phyloP scores from a whole-genome alignment of 2,113 vertebrate genomes.

The Corvus hawaiiensis region DNA sequence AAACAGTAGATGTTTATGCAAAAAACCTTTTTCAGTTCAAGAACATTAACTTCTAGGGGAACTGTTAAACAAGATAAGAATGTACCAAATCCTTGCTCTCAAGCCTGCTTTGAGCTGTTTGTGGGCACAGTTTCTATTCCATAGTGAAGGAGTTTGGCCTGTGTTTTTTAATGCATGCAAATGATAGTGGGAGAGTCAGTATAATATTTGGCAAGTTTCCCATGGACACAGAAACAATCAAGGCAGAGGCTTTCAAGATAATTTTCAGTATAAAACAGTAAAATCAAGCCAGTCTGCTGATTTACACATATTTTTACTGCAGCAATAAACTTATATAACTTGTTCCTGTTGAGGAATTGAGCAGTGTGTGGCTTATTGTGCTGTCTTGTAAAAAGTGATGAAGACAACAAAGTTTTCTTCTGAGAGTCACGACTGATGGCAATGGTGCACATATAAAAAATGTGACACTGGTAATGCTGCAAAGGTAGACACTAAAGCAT shows the following conservation, averaged over 20 bases:
- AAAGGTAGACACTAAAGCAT: not conserved
- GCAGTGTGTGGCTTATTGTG: not conserved
- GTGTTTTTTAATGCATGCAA: conserved; percentile 34
- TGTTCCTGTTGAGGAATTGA: not conserved
- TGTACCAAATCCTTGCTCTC: not conserved
- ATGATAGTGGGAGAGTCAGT: not conserved
- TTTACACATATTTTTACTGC: not conserved
- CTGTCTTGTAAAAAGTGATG: not conserved
- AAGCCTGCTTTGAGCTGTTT: conserved; percentile 1
- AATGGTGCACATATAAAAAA: accelerated
- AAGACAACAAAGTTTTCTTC: not conserved
- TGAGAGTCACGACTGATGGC: not conserved
- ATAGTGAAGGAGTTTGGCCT: not conserved
- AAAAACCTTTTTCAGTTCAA: not conserved
- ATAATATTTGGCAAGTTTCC: conserved; percentile 44
- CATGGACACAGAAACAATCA: not conserved
- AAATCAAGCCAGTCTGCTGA: not conserved
- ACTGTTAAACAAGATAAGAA: conserved; percentile 53
- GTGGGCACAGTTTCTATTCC: not conserved
- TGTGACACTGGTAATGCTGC: not conserved
- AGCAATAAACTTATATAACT: not conserved
- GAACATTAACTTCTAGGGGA: conserved; percentile 3
- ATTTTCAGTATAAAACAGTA: not conserved
- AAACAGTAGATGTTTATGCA: not conserved
- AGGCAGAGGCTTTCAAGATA: conserved; percentile 21